Base-by-base conservation (phyloP, 2,888 invertebrate genomes). In the Eupsilia transversa region DNA sequence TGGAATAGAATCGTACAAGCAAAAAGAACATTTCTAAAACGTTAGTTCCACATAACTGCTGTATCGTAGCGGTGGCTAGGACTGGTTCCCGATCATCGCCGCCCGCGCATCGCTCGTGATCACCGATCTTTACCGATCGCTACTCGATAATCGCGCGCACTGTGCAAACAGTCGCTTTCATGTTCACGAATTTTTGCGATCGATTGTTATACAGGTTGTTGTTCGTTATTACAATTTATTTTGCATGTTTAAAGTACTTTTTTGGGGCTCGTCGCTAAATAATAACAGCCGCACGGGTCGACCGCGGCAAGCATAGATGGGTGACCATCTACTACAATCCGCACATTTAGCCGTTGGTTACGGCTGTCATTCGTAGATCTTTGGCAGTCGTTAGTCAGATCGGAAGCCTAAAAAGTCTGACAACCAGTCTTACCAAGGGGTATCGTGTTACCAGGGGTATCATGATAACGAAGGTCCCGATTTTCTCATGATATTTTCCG, bases 161-260 rank as follows among this genome's bases (percentile, higher is more conserved):
- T 93, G 92, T 89, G 91, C 92, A 94, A 94, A 94, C 92, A 94
- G 89, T 89, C 90, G 88, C 91, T 87, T 85, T 80, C 84, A 84
- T 87, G 87, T 87, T 91, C 94, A 94, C 93, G 94, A 94, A 89
- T 89, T 89, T 88, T 80, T 82, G 83, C 83, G 88, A 89, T 86
- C 85, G 54, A 73, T 69, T 74, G 46, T 14, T 82, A 69, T 90
- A 93, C 88, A 91, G 91, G 75, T 10, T 72, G 80, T 30, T 78
- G 41, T n/a, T 38, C 17, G 10, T 5, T 61, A 30, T 10, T 33
- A 20, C 3, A 3, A 30, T 33, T 57, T 4, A 3, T 2, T 65
- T 65, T n/a, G 10, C 10, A 20, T n/a, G 10, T 54, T 27, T 27
- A 27, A 12, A 14, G 2, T n/a, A n/a, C n/a, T n/a, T n/a, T n/a